These are phyloP conservation scores for Littorina saxatilis DNA, from an alignment of 1,140 invertebrate genomes.

Conservation along the genomic window DNA sequence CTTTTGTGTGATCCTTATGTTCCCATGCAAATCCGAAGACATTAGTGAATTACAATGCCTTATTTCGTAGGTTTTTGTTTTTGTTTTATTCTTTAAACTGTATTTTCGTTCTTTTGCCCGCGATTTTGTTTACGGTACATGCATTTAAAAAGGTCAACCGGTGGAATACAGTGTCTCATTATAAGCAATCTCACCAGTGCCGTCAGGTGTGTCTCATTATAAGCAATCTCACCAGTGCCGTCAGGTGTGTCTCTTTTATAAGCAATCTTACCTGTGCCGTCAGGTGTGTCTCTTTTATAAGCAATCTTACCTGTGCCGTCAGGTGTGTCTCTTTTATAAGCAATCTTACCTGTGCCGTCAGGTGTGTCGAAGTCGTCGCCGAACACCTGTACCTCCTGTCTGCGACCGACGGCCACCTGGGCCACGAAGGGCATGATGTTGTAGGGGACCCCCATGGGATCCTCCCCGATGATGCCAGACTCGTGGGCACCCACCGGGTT, in stretches of 20 bases:
- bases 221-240: not conserved
- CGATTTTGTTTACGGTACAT: no score
- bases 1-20: no score
- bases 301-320: not conserved
- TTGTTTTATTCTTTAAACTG: no score
- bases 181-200: no score
- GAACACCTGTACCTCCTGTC: conserved; percentile 88
- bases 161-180: no score
- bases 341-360: conserved; percentile 92
- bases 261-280: not conserved
- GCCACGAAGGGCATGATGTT: conserved; percentile 98
- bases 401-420: conserved; percentile 95
- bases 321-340: not conserved
- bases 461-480: conserved; percentile 94
- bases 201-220: not conserved
- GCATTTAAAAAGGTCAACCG: no score
- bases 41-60: no score
- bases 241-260: not conserved
- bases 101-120: no score
- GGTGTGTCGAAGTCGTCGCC: conserved; percentile 96
- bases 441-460: conserved; percentile 95
- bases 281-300: not conserved
- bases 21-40: no score
- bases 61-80: no score
- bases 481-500: conserved; percentile 98